Conservation (phyloP, 1,140 invertebrate species). For the Eufriesea mexicana region DNA sequence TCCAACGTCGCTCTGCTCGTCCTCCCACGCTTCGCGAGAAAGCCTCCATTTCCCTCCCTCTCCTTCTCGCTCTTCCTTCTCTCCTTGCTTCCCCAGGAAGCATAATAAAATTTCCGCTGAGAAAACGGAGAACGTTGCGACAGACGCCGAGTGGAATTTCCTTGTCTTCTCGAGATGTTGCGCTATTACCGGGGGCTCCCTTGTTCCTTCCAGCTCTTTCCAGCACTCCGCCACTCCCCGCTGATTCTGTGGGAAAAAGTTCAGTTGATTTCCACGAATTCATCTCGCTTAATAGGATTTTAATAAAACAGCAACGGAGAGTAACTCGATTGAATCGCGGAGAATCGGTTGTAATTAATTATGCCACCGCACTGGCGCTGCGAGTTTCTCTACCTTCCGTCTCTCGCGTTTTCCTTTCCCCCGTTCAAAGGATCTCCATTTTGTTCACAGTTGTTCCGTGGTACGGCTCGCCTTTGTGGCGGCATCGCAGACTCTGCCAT, state of each 20-base stretch:
- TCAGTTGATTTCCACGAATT: slow-evolving; percentile 60
- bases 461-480: neutral
- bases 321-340: slow-evolving; percentile 24
- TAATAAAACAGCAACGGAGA: slow-evolving; percentile 53
- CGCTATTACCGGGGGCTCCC: slow-evolving; percentile 46
- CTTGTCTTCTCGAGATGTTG: slow-evolving; percentile 64
- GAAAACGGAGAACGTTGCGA: slow-evolving; percentile 62
- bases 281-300: slow-evolving; percentile 58
- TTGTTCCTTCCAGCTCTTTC: neutral
- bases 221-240: neutral
- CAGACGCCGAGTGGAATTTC: slow-evolving; percentile 68
- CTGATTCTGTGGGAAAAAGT: slow-evolving; percentile 43
- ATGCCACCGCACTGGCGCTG: slow-evolving; percentile 25
- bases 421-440: neutral
- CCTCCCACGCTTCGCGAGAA: neutral
- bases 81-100: slow-evolving; percentile 43
- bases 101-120: slow-evolving; percentile 69
- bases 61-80: too few relatives aligned
- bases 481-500: too few relatives aligned
- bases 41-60: neutral
- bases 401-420: neutral
- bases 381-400: neutral
- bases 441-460: neutral
- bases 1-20: slow-evolving; percentile 29
- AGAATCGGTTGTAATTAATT: slow-evolving; percentile 60